Base-by-base conservation (phyloP, 2,888 invertebrate genomes). In the Amiota minor region DNA sequence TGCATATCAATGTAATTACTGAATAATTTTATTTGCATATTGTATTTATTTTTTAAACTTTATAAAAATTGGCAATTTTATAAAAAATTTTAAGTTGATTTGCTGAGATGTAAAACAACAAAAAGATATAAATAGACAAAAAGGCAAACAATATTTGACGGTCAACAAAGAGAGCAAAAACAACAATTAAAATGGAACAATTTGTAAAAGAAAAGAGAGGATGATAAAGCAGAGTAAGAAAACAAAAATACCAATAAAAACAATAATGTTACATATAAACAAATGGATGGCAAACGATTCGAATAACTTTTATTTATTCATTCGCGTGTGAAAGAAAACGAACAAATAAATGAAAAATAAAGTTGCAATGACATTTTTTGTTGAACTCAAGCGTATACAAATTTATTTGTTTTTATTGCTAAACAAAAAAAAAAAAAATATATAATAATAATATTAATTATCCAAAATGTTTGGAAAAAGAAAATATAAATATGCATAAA, bases 21-120 rank as follows among this genome's bases (percentile, higher is more conserved):
- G 6, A 35, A 35, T 35, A 35, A 35, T 35, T 35, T 35, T 35
- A 35, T 35, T 35, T 35, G 35, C 35, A 35, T 35, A 35, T 35
- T 35, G 2, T 35, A 2, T 35, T 35, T 35, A 35, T 35, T 35
- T 35, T 6, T 35, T 35, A 62, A 12, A 11, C 47, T 61, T 9
- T 71, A 64, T 35, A 23, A 61, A 47, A 12, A 49, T 47, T 23
- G 20, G 47, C 20, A 49, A 64, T 71, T 64, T 14, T 50, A 53
- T 64, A 35, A 35, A 6, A 4, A 35, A 4, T 35, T n/a, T 70
- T 70, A 9, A 45, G 69, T 45, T 20, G 56, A 55, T 14, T 49
- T 16, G 9, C 18, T 70, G 35, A 68, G 73, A 68, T 68, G 75
- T 56, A 73, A 75, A 72, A 65, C 61, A 47, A 45, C 23, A 23